Base-by-base conservation (phyloP, 2,113 vertebrate genomes). In the Pteropus alecto region DNA sequence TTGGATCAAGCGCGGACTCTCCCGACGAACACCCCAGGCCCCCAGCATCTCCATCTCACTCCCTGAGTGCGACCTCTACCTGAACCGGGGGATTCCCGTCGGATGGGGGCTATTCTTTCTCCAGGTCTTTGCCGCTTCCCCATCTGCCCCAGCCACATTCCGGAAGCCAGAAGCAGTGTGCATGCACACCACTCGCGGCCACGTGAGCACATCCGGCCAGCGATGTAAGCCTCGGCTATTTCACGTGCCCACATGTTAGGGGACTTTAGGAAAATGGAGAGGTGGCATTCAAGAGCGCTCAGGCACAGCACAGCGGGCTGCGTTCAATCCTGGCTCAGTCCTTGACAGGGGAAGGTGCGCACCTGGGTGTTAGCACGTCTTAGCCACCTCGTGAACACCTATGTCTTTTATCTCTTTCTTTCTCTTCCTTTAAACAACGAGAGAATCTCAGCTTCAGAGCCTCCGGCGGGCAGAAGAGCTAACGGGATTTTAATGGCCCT, bases 121-220 rank as follows among this genome's bases (percentile, higher is more conserved):
- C 11, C 9, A 14, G 4, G 2, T 6, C 12, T 18, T 19, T 4
- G 1, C 2, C 6, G 5, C 30, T 35, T 28, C 3, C 15, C 6
- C 4, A 12, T 18, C 19, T 9, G 1, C 0, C 26, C 5, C 15
- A 51, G 21, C 19, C 6, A 1, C 54, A 21, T 21, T 1, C 18
- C 54, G 18, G 46, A 13, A 48, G 46, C 46, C 46, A 13, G 46
- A 48, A 11, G 46, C 9, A 48, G 2, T 2, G 46, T 3, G 10
- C 1, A 48, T 11, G 6, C 19, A 21, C 18, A 21, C 54, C 16
- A 56, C 18, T 1, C 18, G 19, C 18, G 54, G 54, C 16, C 54
- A 21, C 19, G 19, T 21, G 54, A 56, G 54, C 18, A 21, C 5
- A 56, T 21, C 18, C 21, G 54, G 54, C 54, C 54, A 7, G 54